phyloP scores from a whole-genome alignment of 2,113 vertebrate genomes.

The Dicaeum eximium region DNA sequence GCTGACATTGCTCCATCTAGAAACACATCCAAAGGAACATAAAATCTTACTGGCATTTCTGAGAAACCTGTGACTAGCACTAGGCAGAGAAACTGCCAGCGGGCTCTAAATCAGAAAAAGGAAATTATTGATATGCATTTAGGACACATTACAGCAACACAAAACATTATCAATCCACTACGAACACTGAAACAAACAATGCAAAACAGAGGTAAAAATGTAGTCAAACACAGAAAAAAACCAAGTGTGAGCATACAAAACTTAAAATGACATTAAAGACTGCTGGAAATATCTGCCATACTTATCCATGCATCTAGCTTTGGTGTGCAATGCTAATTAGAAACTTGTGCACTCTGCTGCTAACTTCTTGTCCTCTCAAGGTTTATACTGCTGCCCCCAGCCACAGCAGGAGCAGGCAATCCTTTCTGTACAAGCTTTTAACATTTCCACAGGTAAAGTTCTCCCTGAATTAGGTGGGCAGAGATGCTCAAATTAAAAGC shows the following conservation, averaged over 20 bases:
- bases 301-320: not conserved
- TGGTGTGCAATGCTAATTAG: not conserved
- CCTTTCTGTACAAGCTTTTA: not conserved
- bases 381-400: not conserved
- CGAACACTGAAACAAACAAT: not conserved
- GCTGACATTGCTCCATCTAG: not conserved
- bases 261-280: not conserved
- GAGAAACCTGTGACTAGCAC: not conserved
- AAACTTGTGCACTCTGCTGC: not conserved
- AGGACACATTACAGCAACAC: not conserved
- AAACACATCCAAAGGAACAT: not conserved
- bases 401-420: not conserved
- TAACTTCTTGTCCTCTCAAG: not conserved
- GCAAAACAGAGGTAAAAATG: not conserved
- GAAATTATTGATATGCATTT: not conserved
- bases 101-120: not conserved
- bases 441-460: not conserved
- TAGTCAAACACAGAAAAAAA: not conserved
- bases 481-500: not conserved
- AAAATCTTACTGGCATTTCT: not conserved
- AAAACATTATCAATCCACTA: not conserved
- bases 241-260: not conserved
- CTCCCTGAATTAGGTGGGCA: not conserved
- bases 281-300: not conserved
- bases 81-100: not conserved